A percentile compares a stretch with the other conserved stretches of the same genome.
phyloP scores from a whole-genome alignment of 2,797 vertebrate species.

The Sebastes flavidus region DNA sequence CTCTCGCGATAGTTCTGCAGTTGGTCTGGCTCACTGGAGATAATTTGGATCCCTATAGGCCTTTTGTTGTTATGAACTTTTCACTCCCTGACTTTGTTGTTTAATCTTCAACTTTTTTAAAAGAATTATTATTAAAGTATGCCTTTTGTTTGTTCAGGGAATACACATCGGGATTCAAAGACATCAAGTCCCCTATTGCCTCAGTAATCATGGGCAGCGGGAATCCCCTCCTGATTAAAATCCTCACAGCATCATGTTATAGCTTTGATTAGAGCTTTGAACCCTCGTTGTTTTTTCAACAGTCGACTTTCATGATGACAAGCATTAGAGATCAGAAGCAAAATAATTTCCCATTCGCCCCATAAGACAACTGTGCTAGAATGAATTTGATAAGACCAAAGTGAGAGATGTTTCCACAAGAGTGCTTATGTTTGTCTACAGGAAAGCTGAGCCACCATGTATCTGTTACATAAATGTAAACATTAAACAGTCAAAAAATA shows the following conservation, averaged over 20 bases:
- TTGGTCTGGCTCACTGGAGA: background rate
- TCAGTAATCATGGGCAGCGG: conserved; percentile 66
- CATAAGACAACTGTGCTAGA: background rate
- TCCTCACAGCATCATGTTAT: conserved; percentile 59
- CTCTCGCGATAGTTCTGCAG: conserved; percentile 61
- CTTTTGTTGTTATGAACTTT: background rate
- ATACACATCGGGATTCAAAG: conserved; percentile 59
- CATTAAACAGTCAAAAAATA: no score
- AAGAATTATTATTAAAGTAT: conserved; percentile 2
- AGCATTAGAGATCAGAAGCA: conserved; percentile 53
- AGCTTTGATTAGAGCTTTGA: conserved; percentile 63
- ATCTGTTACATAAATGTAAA: background rate
- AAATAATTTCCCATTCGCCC: conserved; percentile 46
- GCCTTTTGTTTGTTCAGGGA: conserved; percentile 48
- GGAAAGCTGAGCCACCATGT: background rate
- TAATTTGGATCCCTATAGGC: background rate
- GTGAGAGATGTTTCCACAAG: background rate
- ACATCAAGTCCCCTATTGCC: conserved; percentile 54
- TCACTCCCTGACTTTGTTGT: conserved; percentile 3
- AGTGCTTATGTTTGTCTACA: background rate
- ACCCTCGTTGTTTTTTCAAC: background rate
- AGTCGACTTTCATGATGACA: conserved; percentile 45
- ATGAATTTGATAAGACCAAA: conserved; percentile 33
- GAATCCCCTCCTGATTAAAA: conserved; percentile 74
- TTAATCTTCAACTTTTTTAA: conserved; percentile 8